phyloP scores from a whole-genome alignment of 2,888 invertebrate species.

The Zele albiditarsus region DNA sequence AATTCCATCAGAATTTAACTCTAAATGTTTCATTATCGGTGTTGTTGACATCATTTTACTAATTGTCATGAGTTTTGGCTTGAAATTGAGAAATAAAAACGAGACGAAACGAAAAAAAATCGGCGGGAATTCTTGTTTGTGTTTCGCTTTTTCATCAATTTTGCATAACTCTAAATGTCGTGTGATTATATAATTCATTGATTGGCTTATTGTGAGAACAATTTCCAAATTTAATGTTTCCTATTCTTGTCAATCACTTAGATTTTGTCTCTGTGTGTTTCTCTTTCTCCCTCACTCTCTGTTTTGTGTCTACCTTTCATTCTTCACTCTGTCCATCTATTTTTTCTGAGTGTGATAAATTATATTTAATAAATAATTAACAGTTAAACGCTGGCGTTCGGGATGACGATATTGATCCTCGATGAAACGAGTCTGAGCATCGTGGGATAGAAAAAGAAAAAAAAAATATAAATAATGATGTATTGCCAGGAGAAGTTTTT shows the following conservation, averaged over 20 bases:
- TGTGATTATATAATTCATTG: slow-evolving; percentile 10
- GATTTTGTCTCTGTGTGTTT: not conserved
- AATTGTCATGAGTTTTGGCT: not conserved
- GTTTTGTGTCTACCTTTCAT: not conserved
- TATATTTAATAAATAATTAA: not conserved
- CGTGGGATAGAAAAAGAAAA: slow-evolving; percentile 42
- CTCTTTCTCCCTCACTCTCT: not conserved
- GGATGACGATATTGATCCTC: slow-evolving; percentile 7
- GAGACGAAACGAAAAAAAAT: too few species aligned
- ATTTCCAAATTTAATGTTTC: slow-evolving; percentile 16
- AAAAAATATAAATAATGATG: slow-evolving; percentile 20
- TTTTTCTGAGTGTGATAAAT: slow-evolving; percentile 4
- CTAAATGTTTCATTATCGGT: slow-evolving; percentile 14
- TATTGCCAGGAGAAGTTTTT: slow-evolving; percentile 4
- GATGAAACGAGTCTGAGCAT: slow-evolving; percentile 42
- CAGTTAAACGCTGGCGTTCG: not conserved
- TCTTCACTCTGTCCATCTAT: slow-evolving; percentile 26
- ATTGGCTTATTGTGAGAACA: slow-evolving; percentile 6
- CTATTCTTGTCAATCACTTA: slow-evolving; percentile 19
- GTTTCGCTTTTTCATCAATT: slow-evolving; percentile 12
- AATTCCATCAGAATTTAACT: not conserved
- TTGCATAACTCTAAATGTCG: not conserved
- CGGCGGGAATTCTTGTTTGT: not conserved
- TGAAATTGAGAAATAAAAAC: not conserved
- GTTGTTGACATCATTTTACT: slow-evolving; percentile 1